A percentile compares a stretch with the other conserved stretches of the same genome.
phyloP scores from a whole-genome alignment of 35 echinoderm and acorn worm species.

The Patiria miniata region DNA sequence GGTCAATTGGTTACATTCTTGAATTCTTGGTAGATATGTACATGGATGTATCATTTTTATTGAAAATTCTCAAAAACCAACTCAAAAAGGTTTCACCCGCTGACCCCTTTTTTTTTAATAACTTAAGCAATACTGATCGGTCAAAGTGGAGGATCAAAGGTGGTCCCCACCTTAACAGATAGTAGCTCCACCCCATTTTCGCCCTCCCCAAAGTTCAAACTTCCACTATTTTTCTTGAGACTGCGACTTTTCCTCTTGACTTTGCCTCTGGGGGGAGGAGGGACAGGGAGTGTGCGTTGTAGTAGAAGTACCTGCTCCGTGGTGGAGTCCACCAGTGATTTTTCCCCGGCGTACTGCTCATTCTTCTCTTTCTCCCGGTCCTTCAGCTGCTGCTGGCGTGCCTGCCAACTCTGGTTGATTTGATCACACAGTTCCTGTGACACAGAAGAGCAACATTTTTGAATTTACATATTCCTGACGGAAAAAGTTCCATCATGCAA shows the following conservation, averaged over 20 bases:
- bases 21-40: no score
- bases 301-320: conserved; percentile 17
- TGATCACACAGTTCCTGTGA: conserved; percentile 53
- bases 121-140: no score
- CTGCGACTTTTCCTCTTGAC: conserved; percentile 21
- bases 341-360: neutral
- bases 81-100: no score
- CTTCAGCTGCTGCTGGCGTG: conserved; percentile 25
- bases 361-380: conserved; percentile 18
- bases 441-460: neutral
- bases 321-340: neutral
- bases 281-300: neutral
- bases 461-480: no score
- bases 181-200: conserved; percentile 30
- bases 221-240: conserved; percentile 22
- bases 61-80: no score
- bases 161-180: conserved; percentile 6
- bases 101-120: no score
- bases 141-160: no score
- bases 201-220: conserved; percentile 20
- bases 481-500: no score
- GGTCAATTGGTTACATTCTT: no score
- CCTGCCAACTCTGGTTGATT: conserved; percentile 65
- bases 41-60: no score
- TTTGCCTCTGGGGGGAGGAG: neutral